phyloP scores from a whole-genome alignment of 2,888 invertebrate genomes.

The Muschampia plurimacula region DNA sequence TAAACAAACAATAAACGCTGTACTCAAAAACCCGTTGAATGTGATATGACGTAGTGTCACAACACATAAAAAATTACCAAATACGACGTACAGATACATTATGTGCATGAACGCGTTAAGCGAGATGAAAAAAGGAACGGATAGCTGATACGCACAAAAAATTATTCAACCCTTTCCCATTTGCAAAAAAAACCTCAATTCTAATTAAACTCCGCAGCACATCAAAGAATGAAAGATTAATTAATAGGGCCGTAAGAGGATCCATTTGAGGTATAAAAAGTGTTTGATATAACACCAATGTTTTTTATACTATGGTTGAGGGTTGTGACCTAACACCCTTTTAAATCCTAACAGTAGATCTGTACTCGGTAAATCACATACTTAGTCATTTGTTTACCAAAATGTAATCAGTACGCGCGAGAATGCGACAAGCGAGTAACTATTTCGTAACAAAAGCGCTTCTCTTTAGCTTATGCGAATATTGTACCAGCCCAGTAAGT shows the following conservation, averaged over 20 bases:
- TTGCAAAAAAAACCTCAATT: neutral
- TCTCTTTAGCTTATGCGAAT: too few species aligned
- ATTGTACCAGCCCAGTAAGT: too few species aligned
- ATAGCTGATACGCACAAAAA: neutral
- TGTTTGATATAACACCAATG: slow-evolving; percentile 9
- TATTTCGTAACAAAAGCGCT: neutral
- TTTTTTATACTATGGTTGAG: slow-evolving; percentile 29
- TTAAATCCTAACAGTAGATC: slow-evolving; percentile 13
- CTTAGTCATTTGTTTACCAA: slow-evolving; percentile 12
- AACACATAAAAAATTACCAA: too few species aligned
- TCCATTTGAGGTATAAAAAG: slow-evolving; percentile 16
- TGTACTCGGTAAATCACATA: slow-evolving; percentile 24
- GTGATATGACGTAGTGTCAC: too few species aligned
- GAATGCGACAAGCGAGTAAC: neutral
- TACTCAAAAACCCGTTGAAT: too few species aligned
- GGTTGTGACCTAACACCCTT: slow-evolving; percentile 31
- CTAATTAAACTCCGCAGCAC: slow-evolving; percentile 1
- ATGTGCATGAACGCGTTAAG: too few species aligned
- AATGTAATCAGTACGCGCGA: neutral
- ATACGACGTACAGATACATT: too few species aligned
- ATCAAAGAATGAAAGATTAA: slow-evolving; percentile 8
- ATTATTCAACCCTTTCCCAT: neutral
- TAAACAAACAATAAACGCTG: too few species aligned
- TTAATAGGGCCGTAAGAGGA: slow-evolving; percentile 14
- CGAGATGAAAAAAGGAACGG: neutral